Evolutionary conservation across 1,140 invertebrate genomes (phyloP), one percentile per base, ranked within the genome.

Genomic region (Tenebrio molitor): DNA sequence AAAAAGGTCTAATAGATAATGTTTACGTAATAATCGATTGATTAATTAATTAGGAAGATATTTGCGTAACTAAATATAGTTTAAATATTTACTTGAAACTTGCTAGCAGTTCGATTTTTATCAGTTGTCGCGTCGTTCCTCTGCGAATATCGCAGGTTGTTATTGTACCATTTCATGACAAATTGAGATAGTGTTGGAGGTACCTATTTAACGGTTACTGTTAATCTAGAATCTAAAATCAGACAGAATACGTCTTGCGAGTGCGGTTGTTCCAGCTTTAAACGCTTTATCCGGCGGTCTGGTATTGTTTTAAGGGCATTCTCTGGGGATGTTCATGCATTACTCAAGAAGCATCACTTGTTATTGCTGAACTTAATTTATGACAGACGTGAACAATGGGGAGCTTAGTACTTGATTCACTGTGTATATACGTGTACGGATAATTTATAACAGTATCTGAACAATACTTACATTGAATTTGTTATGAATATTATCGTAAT

Each of bases 391-490:
- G 6, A 39, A 12, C 36, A 39, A 39, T 39, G n/a, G 36, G 12
- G 12, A 5, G 36, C 7, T 12, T 39, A 12, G 36, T 7, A 39
- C 12, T 12, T 12, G 4, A n/a, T n/a, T 39, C 36, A 53, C 16
- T 21, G 10, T 46, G 42, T 53, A 53, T 39, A 39, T 39, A 39
- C 12, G 2, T 39, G n/a, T 39, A 39, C 36, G 12, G 4, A 33
- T 12, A n/a, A 39, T 7, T 39, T 7, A 39, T 12, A 39, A 12
- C 36, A 3, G n/a, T 33, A 33, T 33, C 12, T 39, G 36, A 58
- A 29, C 10, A 29, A 25, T 58, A 58, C 50, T 58, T 12, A 58
- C 50, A 58, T 58, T 25, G 12, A 14, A 58, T 58, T 58, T 14
- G 23, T 7, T 53, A 53, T 14, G 29, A 50, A 6, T 50, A 58